Percentiles rank a stretch among this genome's conserved stretches.
Conservation (phyloP, 1,140 invertebrate genomes). For the Dreissena polymorpha region DNA sequence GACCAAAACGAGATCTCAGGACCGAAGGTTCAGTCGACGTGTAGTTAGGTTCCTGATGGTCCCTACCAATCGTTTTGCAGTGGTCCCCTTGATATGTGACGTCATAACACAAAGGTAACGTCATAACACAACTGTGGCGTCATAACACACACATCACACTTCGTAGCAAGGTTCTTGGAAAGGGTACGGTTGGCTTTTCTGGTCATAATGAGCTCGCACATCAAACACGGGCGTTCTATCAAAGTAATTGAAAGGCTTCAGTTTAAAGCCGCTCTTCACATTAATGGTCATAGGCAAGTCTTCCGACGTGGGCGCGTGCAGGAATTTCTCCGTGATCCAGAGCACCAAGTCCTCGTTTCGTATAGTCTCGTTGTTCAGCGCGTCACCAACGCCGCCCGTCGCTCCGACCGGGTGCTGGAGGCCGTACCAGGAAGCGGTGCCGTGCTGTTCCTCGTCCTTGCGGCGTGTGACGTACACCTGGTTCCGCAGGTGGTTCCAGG, state of each 20-base stretch:
- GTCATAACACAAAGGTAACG: too few relatives aligned
- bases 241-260: slow-evolving; percentile 61
- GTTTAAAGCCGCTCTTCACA: slow-evolving; percentile 36
- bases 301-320: slow-evolving; percentile 53
- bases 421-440: slow-evolving; percentile 45
- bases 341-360: slow-evolving; percentile 43
- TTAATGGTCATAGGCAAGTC: slow-evolving; percentile 55
- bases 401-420: slow-evolving; percentile 21
- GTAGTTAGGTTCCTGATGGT: too few relatives aligned
- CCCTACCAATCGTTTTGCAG: too few relatives aligned
- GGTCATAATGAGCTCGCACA: slow-evolving; percentile 17
- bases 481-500: slow-evolving; percentile 43
- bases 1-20: too few relatives aligned
- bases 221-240: slow-evolving; percentile 54
- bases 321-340: slow-evolving; percentile 50
- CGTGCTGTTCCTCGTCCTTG: slow-evolving; percentile 38
- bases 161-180: slow-evolving; percentile 24
- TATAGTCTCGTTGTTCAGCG: slow-evolving; percentile 43
- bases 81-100: too few relatives aligned
- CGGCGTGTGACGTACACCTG: slow-evolving; percentile 41
- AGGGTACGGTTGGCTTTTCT: neutral
- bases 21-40: too few relatives aligned
- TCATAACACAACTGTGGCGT: too few relatives aligned
- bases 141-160: too few relatives aligned
- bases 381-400: slow-evolving; percentile 27